phyloP scores from a whole-genome alignment of 2,797 vertebrate genomes.

The Melanotaenia parkinsoni region DNA sequence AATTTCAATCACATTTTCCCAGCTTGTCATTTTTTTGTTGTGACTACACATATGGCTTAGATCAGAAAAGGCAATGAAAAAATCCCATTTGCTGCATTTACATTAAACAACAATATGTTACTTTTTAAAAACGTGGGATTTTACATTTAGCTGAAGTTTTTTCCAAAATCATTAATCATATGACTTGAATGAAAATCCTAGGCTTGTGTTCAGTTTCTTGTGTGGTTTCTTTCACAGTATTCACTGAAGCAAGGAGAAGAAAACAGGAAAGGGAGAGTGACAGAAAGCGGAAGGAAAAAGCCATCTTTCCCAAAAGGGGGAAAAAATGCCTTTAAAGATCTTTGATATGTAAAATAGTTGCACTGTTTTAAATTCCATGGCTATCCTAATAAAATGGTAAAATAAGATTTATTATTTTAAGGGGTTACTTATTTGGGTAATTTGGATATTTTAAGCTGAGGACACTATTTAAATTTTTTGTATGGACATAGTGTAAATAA shows the following conservation, averaged over 20 bases:
- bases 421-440: too few species aligned
- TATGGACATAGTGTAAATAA: too few species aligned
- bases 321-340: background rate
- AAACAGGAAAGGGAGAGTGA: conserved; percentile 16
- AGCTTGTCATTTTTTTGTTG: background rate
- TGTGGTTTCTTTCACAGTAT: conserved; percentile 15
- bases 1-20: too few species aligned
- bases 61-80: too few species aligned
- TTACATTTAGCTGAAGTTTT: background rate
- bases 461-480: too few species aligned
- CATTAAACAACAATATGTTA: too few species aligned
- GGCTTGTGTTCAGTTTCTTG: background rate
- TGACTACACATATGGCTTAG: background rate
- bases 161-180: background rate
- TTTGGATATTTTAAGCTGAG: too few species aligned
- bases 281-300: conserved; percentile 36
- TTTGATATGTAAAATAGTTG: background rate
- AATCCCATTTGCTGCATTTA: too few species aligned
- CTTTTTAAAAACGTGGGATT: background rate
- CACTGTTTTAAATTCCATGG: background rate
- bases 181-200: background rate
- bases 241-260: conserved; percentile 36
- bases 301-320: conserved; percentile 22
- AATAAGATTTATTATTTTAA: too few species aligned
- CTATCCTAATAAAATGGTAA: too few species aligned